These are phyloP conservation scores for Corydoras maculifer DNA, from an alignment of 2,113 vertebrate genomes.

Conservation along the genomic window DNA sequence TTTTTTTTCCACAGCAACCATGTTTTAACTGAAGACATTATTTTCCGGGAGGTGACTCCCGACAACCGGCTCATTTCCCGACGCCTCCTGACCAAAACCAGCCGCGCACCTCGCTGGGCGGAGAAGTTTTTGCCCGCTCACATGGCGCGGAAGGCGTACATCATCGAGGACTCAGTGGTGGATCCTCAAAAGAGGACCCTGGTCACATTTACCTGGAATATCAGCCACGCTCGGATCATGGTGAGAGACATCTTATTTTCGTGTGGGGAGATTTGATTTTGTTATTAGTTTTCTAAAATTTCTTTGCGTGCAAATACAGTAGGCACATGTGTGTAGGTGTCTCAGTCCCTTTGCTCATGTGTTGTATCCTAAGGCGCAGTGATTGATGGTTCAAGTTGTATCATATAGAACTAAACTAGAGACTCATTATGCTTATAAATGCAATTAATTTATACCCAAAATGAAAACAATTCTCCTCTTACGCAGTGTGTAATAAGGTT, in stretches of 20 bases:
- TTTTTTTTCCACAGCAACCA: conserved; percentile 76
- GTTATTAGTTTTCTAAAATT: no score
- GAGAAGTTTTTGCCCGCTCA: conserved; percentile 87
- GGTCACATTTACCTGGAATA: conserved; percentile 95
- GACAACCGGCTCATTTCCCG: conserved; percentile 90
- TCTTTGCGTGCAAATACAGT: no score
- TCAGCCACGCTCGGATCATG: conserved; percentile 89
- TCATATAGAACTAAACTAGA: no score
- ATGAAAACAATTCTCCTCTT: no score
- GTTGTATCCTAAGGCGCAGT: no score
- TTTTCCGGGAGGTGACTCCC: conserved; percentile 89
- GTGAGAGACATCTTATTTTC: conserved; percentile 52
- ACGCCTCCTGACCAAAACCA: conserved; percentile 94
- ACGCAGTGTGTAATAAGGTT: no score
- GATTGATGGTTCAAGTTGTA: no score
- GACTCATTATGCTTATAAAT: no score
- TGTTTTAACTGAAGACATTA: conserved; percentile 93
- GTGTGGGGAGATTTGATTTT: no score
- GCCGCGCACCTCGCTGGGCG: conserved; percentile 87
- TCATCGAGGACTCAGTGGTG: conserved; percentile 94
- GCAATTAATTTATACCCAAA: no score
- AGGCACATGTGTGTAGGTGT: no score
- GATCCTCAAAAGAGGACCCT: conserved; percentile 87
- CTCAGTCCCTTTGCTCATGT: no score
- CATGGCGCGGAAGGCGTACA: conserved; percentile 85